phyloP scores from a whole-genome alignment of 2,888 invertebrate species.

The Drosophila pegasa region DNA sequence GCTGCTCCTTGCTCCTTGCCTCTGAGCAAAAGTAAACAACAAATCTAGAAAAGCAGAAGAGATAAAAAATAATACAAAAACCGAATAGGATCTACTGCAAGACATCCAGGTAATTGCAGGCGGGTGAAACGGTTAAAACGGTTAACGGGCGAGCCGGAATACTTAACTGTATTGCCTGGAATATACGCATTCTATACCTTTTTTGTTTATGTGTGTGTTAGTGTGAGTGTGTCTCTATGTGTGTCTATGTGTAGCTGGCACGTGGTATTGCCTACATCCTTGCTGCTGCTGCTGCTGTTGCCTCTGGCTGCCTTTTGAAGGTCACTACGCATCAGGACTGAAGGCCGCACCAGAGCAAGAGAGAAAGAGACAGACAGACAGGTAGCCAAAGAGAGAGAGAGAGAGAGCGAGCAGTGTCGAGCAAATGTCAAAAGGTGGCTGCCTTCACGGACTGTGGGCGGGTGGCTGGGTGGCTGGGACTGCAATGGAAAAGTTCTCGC shows the following conservation, averaged over 20 bases:
- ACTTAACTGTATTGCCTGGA: neutral
- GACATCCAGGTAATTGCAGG: conserved; percentile 40
- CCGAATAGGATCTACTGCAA: neutral
- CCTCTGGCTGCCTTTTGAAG: conserved; percentile 67
- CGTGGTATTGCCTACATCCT: conserved; percentile 40
- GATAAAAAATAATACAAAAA: neutral
- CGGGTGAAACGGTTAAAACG: conserved; percentile 23
- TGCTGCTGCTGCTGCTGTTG: conserved; percentile 32
- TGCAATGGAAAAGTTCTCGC: conserved; percentile 23
- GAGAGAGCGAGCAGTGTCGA: neutral
- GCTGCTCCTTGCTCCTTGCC: conserved; percentile 6
- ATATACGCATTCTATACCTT: conserved; percentile 9
- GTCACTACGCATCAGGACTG: conserved; percentile 68
- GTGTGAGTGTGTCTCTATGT: neutral
- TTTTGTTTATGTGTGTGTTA: conserved; percentile 29
- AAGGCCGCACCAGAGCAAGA: conserved; percentile 42
- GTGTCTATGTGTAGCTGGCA: conserved; percentile 26
- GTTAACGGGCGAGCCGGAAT: conserved; percentile 29
- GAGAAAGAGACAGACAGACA: conserved; percentile 25
- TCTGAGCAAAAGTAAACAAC: neutral
- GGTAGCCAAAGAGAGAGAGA: neutral
- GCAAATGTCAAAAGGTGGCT: conserved; percentile 16
- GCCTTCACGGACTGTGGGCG: neutral
- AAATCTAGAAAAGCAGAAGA: neutral
- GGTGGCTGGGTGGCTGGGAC: neutral